phyloP scores from a whole-genome alignment of 2,113 vertebrate species.

The Barbus barbus region DNA sequence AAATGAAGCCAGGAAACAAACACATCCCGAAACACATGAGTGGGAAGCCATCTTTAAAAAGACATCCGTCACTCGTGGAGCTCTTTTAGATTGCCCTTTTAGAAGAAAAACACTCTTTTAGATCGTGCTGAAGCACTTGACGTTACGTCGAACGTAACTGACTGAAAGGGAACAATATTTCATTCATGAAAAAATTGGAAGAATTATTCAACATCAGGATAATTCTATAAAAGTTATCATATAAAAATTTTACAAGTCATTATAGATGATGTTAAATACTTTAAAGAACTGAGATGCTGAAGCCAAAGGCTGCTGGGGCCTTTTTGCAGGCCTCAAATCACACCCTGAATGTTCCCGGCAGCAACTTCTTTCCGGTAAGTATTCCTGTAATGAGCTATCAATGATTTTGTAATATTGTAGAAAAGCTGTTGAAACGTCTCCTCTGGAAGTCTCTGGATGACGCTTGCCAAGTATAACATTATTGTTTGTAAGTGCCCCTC shows the following conservation, averaged over 20 bases:
- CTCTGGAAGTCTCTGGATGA: constrained; percentile 42
- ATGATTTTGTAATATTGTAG: constrained; percentile 47
- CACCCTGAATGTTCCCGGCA: not conserved
- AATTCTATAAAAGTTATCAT: not conserved
- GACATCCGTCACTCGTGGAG: no score
- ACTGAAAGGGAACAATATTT: no score
- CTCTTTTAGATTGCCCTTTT: no score
- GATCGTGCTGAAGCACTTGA: no score
- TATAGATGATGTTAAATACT: not conserved
- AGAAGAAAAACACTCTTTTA: no score
- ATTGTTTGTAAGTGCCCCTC: constrained; percentile 45
- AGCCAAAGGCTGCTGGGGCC: not conserved
- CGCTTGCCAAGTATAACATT: constrained; percentile 42
- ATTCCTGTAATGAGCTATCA: constrained; percentile 38
- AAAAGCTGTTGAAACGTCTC: constrained; percentile 38
- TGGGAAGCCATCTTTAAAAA: no score
- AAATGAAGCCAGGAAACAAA: no score
- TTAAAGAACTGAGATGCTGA: not conserved
- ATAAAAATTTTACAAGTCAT: constrained; percentile 8
- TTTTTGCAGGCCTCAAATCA: not conserved
- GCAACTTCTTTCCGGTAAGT: constrained; percentile 47
- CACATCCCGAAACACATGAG: no score
- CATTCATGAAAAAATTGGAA: no score
- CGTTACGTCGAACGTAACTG: no score
- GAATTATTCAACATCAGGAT: not conserved